Evolutionary conservation across 2,113 vertebrate genomes (phyloP).

Genomic region (Xiphophorus maculatus): DNA sequence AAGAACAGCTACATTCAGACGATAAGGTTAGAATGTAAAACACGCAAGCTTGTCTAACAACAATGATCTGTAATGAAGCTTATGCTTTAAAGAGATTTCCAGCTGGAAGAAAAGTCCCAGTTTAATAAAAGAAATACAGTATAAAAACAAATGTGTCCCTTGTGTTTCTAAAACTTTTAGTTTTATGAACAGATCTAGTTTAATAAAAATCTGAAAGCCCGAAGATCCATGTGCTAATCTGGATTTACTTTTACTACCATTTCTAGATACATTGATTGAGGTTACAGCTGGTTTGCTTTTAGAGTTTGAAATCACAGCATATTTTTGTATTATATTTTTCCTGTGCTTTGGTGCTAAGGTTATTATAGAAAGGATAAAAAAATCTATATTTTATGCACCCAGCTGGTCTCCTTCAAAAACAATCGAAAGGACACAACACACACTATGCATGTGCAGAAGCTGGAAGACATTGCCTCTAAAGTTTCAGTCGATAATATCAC

Average conservation of each 20-base stretch:
- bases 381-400: slow-evolving; percentile 41
- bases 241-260: background rate
- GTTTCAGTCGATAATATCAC: slow-evolving; percentile 64
- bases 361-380: slow-evolving; percentile 12
- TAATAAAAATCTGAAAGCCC: background rate
- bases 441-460: background rate
- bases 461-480: slow-evolving; percentile 30
- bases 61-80: slow-evolving; percentile 7
- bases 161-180: background rate
- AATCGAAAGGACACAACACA: slow-evolving; percentile 51
- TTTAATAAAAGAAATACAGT: slow-evolving; percentile 30
- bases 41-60: slow-evolving; percentile 11
- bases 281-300: background rate
- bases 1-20: no score
- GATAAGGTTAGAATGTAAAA: background rate
- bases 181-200: slow-evolving; percentile 19
- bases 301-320: background rate
- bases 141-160: slow-evolving; percentile 9
- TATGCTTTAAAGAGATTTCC: background rate
- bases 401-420: slow-evolving; percentile 41
- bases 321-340: background rate
- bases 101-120: background rate
- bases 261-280: background rate
- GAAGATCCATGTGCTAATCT: background rate
- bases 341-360: slow-evolving; percentile 3